Base-by-base conservation (phyloP, 2,888 invertebrate species). In the Ennomos quercinarius region DNA sequence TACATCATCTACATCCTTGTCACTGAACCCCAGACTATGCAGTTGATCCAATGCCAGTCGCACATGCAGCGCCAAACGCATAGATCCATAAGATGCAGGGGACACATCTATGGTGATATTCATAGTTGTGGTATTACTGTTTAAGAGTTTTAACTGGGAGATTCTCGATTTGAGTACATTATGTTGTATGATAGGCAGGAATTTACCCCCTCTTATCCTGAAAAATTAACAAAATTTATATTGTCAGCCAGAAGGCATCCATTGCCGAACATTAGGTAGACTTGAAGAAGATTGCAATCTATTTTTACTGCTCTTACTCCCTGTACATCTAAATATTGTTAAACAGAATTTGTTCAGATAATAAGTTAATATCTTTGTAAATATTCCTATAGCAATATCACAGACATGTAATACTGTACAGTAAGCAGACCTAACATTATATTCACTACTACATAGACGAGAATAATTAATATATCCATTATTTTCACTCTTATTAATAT, bases 1-100 rank as follows among this genome's bases (percentile, higher is more conserved):
- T 0, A 98, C 96, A 92, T 99, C 99, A 87, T 99, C 99, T 38
- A 98, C 93, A 89, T 99, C 99, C 81, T 98, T 99, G 61, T 96
- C 96, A 39, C 96, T 96, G 77, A 99, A 99, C 8, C 98, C 98
- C 52, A 98, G 87, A n/a, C 89, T 79, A 48, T 94, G 89, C 71
- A 98, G 93, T 50, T 95, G 95, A 12, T 94, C 91, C 70, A 98
- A 93, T 0, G 97, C 96, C 13, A 95, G 91, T 68, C 96, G 95
- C 66, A 98, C 95, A 77, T 98, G 97, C 42, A 96, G 86, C 68
- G 96, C 94, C 68, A 98, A 89, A 58, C 97, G 93, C 66, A 97
- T 83, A 63, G 96, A 96, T 4, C 98, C 98, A 63, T 97, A 94
- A 0, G 97, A 94, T 3, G 96, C 94, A 0, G 98, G 98, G 2